phyloP scores from a whole-genome alignment of 2,888 invertebrate genomes.

The Volucella inanis region DNA sequence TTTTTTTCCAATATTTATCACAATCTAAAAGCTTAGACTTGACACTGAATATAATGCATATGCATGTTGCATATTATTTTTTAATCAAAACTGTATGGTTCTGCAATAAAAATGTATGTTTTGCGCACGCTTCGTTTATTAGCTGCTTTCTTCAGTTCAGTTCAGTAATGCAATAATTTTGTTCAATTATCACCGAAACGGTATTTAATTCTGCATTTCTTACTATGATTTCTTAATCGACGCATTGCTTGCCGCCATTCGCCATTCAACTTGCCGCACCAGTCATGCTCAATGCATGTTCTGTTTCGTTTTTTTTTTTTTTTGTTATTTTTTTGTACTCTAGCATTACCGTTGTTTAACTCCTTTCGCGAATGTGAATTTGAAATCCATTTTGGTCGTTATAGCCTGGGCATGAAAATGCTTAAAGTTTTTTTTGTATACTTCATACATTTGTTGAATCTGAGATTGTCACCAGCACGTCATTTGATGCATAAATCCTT shows the following conservation, averaged over 20 bases:
- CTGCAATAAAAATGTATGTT: slow-evolving; percentile 23
- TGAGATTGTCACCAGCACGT: slow-evolving; percentile 52
- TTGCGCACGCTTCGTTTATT: slow-evolving; percentile 63
- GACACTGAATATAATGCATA: neutral
- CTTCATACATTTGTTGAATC: slow-evolving; percentile 15
- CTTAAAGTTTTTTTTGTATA: slow-evolving; percentile 1
- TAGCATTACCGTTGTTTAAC: slow-evolving; percentile 31
- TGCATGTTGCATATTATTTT: neutral
- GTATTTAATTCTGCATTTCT: slow-evolving; percentile 57
- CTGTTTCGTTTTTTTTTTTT: neutral
- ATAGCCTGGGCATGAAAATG: slow-evolving; percentile 10
- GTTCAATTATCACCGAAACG: slow-evolving; percentile 71
- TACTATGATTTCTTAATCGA: slow-evolving; percentile 63
- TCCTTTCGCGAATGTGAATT: neutral
- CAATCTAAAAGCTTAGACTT: too few species aligned
- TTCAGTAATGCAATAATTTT: slow-evolving; percentile 67
- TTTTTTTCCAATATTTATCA: too few species aligned
- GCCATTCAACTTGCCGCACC: neutral
- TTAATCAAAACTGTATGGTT: neutral
- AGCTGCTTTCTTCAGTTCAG: slow-evolving; percentile 38
- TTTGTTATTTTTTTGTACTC: slow-evolving; percentile 5
- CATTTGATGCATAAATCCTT: slow-evolving; percentile 60
- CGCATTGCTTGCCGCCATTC: slow-evolving; percentile 29
- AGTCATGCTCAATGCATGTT: slow-evolving; percentile 43
- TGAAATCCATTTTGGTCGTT: slow-evolving; percentile 41